Conservation (phyloP, 1,140 invertebrate genomes). For the Potamilus streckersoni region DNA sequence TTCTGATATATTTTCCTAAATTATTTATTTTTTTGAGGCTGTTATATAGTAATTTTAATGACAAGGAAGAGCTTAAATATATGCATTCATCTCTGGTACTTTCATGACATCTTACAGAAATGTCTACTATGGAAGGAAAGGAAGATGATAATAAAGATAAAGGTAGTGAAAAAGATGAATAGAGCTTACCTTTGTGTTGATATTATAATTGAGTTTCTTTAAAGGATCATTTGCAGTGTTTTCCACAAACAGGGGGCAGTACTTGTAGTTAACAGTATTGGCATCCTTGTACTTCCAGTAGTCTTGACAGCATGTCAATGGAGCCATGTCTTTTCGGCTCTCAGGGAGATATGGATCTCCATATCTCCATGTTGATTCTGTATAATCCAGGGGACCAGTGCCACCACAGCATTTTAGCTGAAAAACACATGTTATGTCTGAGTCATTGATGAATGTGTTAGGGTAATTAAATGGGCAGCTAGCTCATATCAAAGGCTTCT, state of each 20-base stretch:
- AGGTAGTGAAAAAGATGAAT: too few relatives aligned
- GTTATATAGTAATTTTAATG: too few relatives aligned
- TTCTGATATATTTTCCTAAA: too few relatives aligned
- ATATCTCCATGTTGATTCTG: constrained; percentile 14
- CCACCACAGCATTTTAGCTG: constrained; percentile 37
- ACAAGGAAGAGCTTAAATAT: too few relatives aligned
- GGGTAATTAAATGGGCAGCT: too few relatives aligned
- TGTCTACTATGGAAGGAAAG: too few relatives aligned
- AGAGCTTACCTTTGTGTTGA: constrained; percentile 17
- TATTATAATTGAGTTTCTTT: constrained; percentile 6
- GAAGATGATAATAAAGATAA: too few relatives aligned
- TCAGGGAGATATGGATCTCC: background rate
- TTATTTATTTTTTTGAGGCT: too few relatives aligned
- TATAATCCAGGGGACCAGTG: constrained; percentile 18
- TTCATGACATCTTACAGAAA: too few relatives aligned
- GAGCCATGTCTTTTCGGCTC: constrained; percentile 8
- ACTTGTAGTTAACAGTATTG: background rate
- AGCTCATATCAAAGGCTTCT: too few relatives aligned
- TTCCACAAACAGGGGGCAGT: constrained; percentile 17
- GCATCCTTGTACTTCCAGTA: constrained; percentile 18
- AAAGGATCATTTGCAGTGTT: background rate
- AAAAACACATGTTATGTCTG: background rate
- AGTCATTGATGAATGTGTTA: too few relatives aligned
- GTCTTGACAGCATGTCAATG: constrained; percentile 30
- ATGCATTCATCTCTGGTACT: too few relatives aligned